phyloP scores from a whole-genome alignment of 2,888 invertebrate genomes.

The Leptura quadrifasciata region DNA sequence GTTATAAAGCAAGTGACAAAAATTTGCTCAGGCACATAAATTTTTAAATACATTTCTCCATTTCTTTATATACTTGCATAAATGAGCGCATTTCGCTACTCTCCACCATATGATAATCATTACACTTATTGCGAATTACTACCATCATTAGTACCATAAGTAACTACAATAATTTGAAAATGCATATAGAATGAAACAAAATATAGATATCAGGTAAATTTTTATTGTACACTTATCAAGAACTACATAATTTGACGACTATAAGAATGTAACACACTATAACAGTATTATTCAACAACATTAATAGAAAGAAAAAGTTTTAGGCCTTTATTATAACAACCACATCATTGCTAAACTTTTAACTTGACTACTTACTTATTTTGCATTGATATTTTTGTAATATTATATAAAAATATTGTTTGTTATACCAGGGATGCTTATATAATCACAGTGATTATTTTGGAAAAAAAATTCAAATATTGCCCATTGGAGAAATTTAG shows the following conservation, averaged over 20 bases:
- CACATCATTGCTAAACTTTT: conserved; percentile 53
- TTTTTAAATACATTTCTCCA: too few species aligned
- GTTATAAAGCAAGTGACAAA: too few species aligned
- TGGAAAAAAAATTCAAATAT: conserved; percentile 33
- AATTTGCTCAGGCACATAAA: too few species aligned
- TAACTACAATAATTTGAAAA: too few species aligned
- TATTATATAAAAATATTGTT: conserved; percentile 52
- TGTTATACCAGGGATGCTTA: conserved; percentile 42
- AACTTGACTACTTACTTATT: conserved; percentile 48
- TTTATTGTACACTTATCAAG: conserved; percentile 69
- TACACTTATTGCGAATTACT: too few species aligned
- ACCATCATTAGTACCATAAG: too few species aligned
- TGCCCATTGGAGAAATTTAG: conserved; percentile 26
- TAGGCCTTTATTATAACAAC: conserved; percentile 67
- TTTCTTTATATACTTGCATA: too few species aligned
- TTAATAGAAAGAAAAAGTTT: conserved; percentile 66
- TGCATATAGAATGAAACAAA: conserved; percentile 14
- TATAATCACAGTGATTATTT: conserved; percentile 49
- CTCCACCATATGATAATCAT: too few species aligned
- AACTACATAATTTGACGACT: conserved; percentile 69
- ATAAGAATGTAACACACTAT: conserved; percentile 68
- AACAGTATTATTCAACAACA: conserved; percentile 69
- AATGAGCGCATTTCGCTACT: too few species aligned
- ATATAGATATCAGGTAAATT: conserved; percentile 50
- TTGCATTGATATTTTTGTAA: conserved; percentile 51